These are phyloP conservation scores for Campoplex capitator DNA, from an alignment of 2,888 invertebrate species.

Conservation along the genomic window DNA sequence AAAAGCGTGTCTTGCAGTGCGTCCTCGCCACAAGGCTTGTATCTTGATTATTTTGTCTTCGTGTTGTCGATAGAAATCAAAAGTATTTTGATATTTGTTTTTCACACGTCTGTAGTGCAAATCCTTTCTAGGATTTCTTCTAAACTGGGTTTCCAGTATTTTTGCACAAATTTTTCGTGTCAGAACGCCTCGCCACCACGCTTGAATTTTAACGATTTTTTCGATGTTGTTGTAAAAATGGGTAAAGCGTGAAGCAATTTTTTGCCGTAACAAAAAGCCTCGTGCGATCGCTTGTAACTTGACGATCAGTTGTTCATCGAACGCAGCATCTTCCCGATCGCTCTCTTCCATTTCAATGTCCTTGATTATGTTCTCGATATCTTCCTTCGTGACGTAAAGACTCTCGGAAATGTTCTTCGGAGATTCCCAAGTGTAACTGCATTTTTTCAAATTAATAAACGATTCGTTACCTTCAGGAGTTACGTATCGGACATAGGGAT, in stretches of 20 bases:
- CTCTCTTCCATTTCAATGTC: constrained; percentile 65
- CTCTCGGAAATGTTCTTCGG: constrained; percentile 76
- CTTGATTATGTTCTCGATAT: constrained; percentile 75
- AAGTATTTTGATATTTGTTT: constrained; percentile 82
- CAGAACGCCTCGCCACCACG: constrained; percentile 87
- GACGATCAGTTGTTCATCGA: constrained; percentile 85
- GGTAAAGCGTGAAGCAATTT: constrained; percentile 83
- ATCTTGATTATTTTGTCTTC: constrained; percentile 87
- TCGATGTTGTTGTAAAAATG: constrained; percentile 84
- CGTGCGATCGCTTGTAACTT: constrained; percentile 87
- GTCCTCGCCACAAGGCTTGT: constrained; percentile 89
- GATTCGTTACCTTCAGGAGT: constrained; percentile 77
- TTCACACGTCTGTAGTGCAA: constrained; percentile 81
- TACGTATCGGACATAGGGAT: constrained; percentile 76
- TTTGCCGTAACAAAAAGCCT: constrained; percentile 87
- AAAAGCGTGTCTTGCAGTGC: constrained; percentile 88
- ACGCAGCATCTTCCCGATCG: constrained; percentile 69
- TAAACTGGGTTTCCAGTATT: constrained; percentile 84
- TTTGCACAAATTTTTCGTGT: constrained; percentile 85
- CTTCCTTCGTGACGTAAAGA: constrained; percentile 77
- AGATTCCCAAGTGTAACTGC: constrained; percentile 79
- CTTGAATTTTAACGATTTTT: constrained; percentile 86
- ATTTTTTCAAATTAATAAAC: constrained; percentile 77
- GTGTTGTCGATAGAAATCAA: constrained; percentile 86
- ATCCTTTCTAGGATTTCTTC: constrained; percentile 85